Evolutionary conservation across 2,113 vertebrate genomes (phyloP).

Genomic region (Dasyurus viverrinus): DNA sequence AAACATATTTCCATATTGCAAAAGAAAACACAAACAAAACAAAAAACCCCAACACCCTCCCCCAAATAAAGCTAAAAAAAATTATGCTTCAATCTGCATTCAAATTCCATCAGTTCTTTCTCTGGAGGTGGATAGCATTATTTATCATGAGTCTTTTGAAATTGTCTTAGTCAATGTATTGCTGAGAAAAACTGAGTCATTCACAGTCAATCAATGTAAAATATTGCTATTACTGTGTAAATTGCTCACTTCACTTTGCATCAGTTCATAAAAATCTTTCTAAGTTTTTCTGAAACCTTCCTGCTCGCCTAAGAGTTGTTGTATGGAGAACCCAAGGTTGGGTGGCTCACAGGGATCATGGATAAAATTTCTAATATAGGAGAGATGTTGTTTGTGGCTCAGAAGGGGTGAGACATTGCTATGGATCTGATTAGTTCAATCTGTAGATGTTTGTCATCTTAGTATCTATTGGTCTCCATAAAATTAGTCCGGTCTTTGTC

Average conservation of each 20-base stretch:
- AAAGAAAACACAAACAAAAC: no score
- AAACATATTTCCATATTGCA: no score
- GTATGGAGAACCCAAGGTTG: neutral
- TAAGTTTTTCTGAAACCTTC: neutral
- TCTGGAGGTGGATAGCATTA: neutral
- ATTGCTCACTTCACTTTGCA: neutral
- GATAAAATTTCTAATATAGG: neutral
- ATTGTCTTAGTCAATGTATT: neutral
- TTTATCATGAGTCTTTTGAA: neutral
- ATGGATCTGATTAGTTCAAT: constrained; percentile 29
- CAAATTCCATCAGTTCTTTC: neutral
- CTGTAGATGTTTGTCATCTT: neutral
- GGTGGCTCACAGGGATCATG: neutral
- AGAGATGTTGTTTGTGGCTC: neutral
- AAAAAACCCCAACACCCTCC: no score
- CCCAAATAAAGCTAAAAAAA: neutral
- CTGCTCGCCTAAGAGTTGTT: neutral
- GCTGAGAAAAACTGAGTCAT: neutral
- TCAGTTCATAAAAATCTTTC: neutral
- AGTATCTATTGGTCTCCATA: neutral
- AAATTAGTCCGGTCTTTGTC: neutral
- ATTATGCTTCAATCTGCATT: neutral
- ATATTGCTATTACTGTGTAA: neutral
- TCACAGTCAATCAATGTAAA: neutral
- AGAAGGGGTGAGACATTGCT: neutral